phyloP scores from a whole-genome alignment of 2,888 invertebrate genomes.

The Plutella xylostella region DNA sequence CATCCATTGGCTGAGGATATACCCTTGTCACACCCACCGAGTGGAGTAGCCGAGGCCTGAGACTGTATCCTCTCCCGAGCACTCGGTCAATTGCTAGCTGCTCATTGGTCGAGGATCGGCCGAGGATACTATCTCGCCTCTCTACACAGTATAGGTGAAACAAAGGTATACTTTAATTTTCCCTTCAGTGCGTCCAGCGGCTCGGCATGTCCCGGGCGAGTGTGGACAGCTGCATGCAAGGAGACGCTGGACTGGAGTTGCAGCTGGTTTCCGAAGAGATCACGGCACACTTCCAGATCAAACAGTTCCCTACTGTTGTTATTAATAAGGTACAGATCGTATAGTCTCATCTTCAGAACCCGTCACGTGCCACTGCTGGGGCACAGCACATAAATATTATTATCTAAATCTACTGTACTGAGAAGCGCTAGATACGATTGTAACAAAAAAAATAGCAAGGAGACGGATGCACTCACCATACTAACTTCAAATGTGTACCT shows the following conservation, averaged over 20 bases:
- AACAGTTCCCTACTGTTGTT: conserved; percentile 64
- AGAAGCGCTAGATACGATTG: too few relatives aligned
- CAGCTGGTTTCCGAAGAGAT: conserved; percentile 59
- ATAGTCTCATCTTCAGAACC: not conserved
- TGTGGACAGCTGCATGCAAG: conserved; percentile 32
- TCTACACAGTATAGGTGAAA: not conserved
- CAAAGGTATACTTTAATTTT: not conserved
- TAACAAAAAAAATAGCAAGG: too few relatives aligned
- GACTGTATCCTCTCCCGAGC: too few relatives aligned
- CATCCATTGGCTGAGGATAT: not conserved
- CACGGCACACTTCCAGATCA: conserved; percentile 45
- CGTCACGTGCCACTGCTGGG: not conserved
- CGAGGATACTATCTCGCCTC: too few relatives aligned
- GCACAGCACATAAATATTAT: not conserved
- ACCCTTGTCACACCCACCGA: too few relatives aligned
- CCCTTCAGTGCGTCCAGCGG: conserved; percentile 39
- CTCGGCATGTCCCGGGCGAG: conserved; percentile 23
- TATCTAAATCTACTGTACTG: too few relatives aligned
- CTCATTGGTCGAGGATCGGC: too few relatives aligned
- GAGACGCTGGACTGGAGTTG: conserved; percentile 40
- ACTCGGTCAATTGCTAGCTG: too few relatives aligned
- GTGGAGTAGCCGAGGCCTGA: not conserved
- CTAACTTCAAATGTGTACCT: too few relatives aligned
- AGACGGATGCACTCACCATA: too few relatives aligned
- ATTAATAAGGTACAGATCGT: conserved; percentile 61